phyloP scores from a whole-genome alignment of 1,140 invertebrate genomes.

The Odontomachus brunneus region DNA sequence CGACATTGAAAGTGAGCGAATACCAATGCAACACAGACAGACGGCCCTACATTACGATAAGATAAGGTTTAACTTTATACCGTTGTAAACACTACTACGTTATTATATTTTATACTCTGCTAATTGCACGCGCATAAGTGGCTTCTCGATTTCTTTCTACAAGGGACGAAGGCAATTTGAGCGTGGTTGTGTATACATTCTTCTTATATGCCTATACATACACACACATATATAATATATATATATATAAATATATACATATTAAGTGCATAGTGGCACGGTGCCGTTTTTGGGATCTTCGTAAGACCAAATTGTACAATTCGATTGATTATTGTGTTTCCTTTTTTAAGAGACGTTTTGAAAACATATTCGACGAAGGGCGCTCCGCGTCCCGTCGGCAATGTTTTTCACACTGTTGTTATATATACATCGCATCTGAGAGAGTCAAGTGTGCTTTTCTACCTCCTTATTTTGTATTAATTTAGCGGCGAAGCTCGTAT shows the following conservation, averaged over 20 bases:
- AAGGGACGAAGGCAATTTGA: constrained; percentile 40
- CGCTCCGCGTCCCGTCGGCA: neutral
- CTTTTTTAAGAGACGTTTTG: neutral
- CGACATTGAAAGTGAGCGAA: constrained; percentile 23
- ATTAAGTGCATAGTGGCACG: constrained; percentile 45
- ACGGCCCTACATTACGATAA: constrained; percentile 65
- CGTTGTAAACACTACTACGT: constrained; percentile 63
- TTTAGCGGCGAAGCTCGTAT: constrained; percentile 2
- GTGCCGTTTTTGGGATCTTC: constrained; percentile 35
- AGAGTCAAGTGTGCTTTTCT: constrained; percentile 34
- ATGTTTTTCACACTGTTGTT: constrained; percentile 6
- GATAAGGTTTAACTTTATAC: constrained; percentile 62
- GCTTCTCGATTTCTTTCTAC: constrained; percentile 67
- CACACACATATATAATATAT: neutral
- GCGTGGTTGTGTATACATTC: constrained; percentile 32
- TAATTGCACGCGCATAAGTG: constrained; percentile 63
- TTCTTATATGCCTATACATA: constrained; percentile 48
- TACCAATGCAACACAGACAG: constrained; percentile 62
- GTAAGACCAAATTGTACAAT: constrained; percentile 22
- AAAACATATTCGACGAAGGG: neutral
- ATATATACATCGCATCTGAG: constrained; percentile 5
- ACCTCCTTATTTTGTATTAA: constrained; percentile 24
- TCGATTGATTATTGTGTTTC: constrained; percentile 26
- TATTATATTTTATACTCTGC: constrained; percentile 73
- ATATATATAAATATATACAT: neutral